These are phyloP conservation scores for Hyperopisus bebe DNA, from an alignment of 2,113 vertebrate species.

Conservation along the genomic window DNA sequence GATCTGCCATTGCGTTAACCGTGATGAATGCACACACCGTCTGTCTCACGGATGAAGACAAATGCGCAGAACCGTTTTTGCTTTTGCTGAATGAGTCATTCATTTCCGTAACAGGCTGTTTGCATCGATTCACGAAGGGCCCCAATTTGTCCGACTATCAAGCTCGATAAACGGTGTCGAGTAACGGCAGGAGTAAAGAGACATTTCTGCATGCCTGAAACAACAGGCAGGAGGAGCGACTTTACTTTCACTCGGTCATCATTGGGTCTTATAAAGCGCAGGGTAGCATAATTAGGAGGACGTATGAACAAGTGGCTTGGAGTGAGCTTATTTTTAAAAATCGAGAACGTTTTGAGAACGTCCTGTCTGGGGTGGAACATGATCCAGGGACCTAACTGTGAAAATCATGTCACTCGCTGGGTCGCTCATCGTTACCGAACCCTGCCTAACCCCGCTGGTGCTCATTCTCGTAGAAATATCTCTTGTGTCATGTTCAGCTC, in stretches of 20 bases:
- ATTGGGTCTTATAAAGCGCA: conserved; percentile 51
- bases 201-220: conserved; percentile 55
- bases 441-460: neutral
- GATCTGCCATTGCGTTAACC: neutral
- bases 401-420: conserved; percentile 23
- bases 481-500: conserved; percentile 27
- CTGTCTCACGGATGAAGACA: neutral
- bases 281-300: conserved; percentile 78
- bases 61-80: neutral
- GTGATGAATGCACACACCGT: neutral
- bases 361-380: neutral
- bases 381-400: neutral
- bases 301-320: conserved; percentile 45
- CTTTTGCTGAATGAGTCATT: neutral
- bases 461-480: conserved; percentile 9
- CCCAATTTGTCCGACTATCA: neutral
- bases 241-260: neutral
- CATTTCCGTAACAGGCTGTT: neutral
- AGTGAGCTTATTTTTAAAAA: conserved; percentile 33
- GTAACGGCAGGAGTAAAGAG: neutral
- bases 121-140: neutral
- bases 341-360: conserved; percentile 27
- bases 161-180: neutral
- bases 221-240: neutral
- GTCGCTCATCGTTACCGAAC: conserved; percentile 17